Conservation (phyloP, 1,140 invertebrate species). For the Ericerus pela region DNA sequence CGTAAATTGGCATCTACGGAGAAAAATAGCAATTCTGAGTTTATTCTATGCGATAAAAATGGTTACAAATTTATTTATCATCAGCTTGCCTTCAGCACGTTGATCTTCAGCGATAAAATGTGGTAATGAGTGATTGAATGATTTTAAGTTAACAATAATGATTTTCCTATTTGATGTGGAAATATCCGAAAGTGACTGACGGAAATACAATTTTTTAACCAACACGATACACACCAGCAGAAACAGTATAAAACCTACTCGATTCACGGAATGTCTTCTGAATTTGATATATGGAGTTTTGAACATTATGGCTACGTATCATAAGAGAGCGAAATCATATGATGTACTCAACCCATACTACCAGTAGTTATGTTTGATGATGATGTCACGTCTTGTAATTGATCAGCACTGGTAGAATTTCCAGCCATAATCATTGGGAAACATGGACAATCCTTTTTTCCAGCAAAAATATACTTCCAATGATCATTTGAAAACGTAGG, state of each 20-base stretch:
- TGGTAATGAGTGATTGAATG: background rate
- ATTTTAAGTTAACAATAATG: background rate
- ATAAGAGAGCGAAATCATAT: too few relatives aligned
- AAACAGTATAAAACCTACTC: background rate
- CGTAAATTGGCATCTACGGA: background rate
- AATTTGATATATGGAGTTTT: too few relatives aligned
- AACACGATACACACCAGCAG: background rate
- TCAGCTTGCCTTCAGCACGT: background rate
- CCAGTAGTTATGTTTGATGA: too few relatives aligned
- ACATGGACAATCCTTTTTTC: too few relatives aligned
- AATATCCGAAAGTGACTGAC: background rate
- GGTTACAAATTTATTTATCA: background rate
- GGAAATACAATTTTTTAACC: background rate
- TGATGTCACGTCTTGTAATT: too few relatives aligned
- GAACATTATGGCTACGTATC: too few relatives aligned
- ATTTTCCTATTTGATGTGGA: background rate
- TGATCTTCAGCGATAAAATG: constrained; percentile 1
- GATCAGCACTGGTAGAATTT: too few relatives aligned
- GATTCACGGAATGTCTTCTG: background rate
- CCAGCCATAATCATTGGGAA: too few relatives aligned
- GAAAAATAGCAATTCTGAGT: background rate
- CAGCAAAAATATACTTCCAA: too few relatives aligned
- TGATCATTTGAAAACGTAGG: too few relatives aligned
- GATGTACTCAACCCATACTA: too few relatives aligned
- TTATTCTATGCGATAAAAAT: background rate